phyloP scores from a whole-genome alignment of 2,113 vertebrate genomes.

The Stigmatopora nigra region DNA sequence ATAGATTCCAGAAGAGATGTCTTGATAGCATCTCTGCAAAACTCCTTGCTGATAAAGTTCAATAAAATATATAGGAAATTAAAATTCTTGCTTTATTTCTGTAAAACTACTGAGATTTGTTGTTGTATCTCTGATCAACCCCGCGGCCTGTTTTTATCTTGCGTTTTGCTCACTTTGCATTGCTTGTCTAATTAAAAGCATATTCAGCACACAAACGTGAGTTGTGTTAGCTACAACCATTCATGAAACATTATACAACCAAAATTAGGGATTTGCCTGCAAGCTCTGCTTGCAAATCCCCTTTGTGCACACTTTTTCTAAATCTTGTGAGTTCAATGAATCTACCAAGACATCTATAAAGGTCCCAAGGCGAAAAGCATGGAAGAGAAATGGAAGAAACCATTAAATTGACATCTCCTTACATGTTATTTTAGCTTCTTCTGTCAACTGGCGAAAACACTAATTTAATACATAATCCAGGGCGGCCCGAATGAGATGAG shows the following conservation, averaged over 20 bases:
- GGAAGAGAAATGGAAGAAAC: background rate
- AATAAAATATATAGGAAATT: background rate
- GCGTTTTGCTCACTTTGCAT: background rate
- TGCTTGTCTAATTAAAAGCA: background rate
- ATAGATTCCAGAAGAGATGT: conserved; percentile 52
- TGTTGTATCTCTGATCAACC: background rate
- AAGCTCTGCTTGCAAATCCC: background rate
- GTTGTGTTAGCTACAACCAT: background rate
- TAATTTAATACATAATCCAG: too few relatives aligned
- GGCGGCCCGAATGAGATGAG: too few relatives aligned
- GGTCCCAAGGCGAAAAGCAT: background rate
- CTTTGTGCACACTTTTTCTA: background rate
- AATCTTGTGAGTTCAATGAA: background rate
- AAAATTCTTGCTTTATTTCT: background rate
- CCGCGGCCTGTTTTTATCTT: background rate
- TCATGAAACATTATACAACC: background rate
- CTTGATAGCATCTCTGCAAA: conserved; percentile 53
- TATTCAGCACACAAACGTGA: background rate
- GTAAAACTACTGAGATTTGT: background rate
- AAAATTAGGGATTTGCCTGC: conserved; percentile 3
- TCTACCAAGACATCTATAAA: background rate
- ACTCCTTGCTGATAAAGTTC: conserved; percentile 38
- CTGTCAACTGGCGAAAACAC: background rate
- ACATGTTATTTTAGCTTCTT: background rate
- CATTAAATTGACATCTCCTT: background rate